Percentiles rank a stretch among this genome's conserved stretches.
Evolutionary conservation across 1,140 invertebrate species (phyloP).

Genomic region (Zaprionus tsacasi): DNA sequence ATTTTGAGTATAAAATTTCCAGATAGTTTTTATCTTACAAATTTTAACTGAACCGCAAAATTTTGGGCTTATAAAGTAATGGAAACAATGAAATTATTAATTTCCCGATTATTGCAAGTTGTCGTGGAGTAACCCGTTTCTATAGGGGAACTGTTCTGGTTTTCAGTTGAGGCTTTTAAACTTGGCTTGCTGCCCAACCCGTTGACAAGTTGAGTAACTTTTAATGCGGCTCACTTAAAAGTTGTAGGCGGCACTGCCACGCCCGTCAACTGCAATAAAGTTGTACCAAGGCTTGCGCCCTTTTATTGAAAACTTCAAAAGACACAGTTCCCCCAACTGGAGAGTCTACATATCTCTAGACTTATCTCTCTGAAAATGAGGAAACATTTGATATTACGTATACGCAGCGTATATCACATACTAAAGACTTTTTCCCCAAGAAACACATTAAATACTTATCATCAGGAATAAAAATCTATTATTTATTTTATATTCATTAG

Average conservation of each 20-base stretch:
- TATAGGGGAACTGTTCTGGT: background rate
- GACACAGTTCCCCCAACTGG: slow-evolving; percentile 12
- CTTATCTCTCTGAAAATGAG: background rate
- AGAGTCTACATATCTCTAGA: background rate
- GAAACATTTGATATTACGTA: background rate
- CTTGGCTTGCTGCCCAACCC: slow-evolving; percentile 41
- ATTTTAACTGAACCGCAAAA: background rate
- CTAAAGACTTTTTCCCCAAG: background rate
- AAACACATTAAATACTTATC: slow-evolving; percentile 1
- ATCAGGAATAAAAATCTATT: background rate
- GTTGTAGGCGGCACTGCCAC: slow-evolving; percentile 41
- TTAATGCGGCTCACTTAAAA: slow-evolving; percentile 79
- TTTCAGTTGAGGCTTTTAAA: background rate
- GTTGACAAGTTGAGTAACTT: slow-evolving; percentile 79
- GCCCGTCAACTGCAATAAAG: slow-evolving; percentile 20
- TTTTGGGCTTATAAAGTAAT: background rate
- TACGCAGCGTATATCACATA: background rate
- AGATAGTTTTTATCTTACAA: too few species aligned
- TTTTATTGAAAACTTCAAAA: slow-evolving; percentile 53
- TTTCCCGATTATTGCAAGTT: slow-evolving; percentile 25
- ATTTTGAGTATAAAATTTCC: too few species aligned
- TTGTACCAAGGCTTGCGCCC: background rate
- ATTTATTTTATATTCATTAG: slow-evolving; percentile 21
- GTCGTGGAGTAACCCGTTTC: background rate
- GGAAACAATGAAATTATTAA: slow-evolving; percentile 44